These are phyloP conservation scores for Pseudoatta argentina DNA, from an alignment of 1,140 invertebrate genomes.

Conservation along the genomic window DNA sequence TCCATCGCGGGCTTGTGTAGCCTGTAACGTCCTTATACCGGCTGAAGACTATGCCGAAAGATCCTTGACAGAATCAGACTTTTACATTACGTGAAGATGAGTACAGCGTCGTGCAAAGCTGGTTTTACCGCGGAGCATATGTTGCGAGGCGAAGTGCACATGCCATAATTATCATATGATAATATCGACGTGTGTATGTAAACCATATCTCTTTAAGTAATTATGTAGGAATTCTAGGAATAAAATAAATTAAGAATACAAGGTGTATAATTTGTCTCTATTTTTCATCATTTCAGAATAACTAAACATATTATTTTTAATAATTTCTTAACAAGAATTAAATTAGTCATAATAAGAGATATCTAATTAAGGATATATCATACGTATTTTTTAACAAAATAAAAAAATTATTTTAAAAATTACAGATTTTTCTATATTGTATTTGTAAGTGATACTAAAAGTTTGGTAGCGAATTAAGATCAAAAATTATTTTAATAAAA, in stretches of 20 bases:
- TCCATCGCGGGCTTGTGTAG: constrained; percentile 63
- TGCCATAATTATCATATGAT: constrained; percentile 22
- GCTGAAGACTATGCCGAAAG: constrained; percentile 53
- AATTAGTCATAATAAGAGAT: not conserved
- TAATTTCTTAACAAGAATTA: not conserved
- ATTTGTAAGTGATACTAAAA: no score
- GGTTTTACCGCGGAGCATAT: not conserved
- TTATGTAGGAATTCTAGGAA: not conserved
- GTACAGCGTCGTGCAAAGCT: not conserved
- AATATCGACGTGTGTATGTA: not conserved
- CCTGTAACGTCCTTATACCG: constrained; percentile 51
- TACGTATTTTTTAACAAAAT: no score
- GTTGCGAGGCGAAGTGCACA: not conserved
- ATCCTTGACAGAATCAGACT: constrained; percentile 53
- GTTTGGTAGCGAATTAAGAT: no score
- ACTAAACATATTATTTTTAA: not conserved
- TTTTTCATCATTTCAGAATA: not conserved
- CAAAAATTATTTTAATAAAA: not conserved
- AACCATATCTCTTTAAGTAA: not conserved
- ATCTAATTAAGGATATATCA: no score
- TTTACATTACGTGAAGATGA: constrained; percentile 48
- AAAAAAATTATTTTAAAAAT: no score
- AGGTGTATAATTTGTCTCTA: not conserved
- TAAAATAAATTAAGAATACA: not conserved
- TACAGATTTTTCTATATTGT: no score